Evolutionary conservation across 2,113 vertebrate genomes (phyloP), one percentile per base, ranked within the genome.

Genomic region (Herpailurus yagouaroundi): DNA sequence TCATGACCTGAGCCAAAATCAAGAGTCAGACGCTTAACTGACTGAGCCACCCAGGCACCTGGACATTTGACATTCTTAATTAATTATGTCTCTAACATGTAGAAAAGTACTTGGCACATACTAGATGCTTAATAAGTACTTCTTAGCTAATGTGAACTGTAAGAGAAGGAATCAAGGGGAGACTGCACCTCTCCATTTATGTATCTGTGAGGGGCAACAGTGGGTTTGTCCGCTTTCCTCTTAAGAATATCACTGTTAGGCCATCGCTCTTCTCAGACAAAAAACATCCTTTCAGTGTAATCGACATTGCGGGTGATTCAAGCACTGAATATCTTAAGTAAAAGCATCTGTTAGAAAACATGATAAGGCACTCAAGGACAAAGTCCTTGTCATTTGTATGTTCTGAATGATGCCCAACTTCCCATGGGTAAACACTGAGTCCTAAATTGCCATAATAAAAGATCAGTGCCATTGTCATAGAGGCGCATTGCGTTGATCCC

Each of bases 311-410:
- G 68, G 18, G 12, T 95, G 36, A 79, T 87, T 96, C 82, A 73
- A 91, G 91, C 60, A 91, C 63, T 83, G 45, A 91, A 23, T 94
- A 87, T 95, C 71, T 73, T 95, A 96, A 97, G 66, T 96, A 64
- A 95, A 95, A 89, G n/a, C 90, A 82, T 92, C 52, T 91, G 91
- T 55, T 88, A 95, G 93, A 84, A 96, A 92, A 41, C 41, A 89
- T 74, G 84, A 94, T 94, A 94, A 97, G 92, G 63, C 82, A 81
- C 38, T 48, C 66, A 74, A 63, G 63, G 66, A 74, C 73, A 76
- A 85, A 86, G 38, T 83, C 52, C 12, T 86, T 95, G 85, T 89
- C 94, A 71, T 79, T 81, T 94, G 5, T 69, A 82, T 60, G 55
- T 96, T 97, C 88, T 45, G 36, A 94, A 71, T 38, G 55, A 83